phyloP scores from a whole-genome alignment of 2,113 vertebrate species.

The Leucosticte australis region DNA sequence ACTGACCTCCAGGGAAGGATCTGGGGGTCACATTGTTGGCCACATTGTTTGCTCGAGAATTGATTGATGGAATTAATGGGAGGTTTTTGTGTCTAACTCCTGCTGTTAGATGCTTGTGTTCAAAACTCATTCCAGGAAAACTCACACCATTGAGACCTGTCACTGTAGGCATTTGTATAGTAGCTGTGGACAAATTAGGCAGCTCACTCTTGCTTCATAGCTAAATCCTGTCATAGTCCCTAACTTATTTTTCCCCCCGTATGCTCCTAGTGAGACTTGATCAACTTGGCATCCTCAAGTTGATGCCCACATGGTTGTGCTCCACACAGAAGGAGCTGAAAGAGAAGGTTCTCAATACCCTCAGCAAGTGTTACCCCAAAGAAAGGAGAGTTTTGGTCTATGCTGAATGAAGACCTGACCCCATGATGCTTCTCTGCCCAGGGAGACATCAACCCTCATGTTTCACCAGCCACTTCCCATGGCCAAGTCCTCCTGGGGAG shows the following conservation, averaged over 20 bases:
- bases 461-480: not conserved
- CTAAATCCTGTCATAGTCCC: not conserved
- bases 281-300: not conserved
- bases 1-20: not conserved
- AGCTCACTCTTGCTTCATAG: not conserved
- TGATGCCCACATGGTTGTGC: not conserved
- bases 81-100: not conserved
- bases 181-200: not conserved
- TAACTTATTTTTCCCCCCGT: not conserved
- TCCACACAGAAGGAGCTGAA: not conserved
- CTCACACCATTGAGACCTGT: not conserved
- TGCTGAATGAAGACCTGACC: not conserved
- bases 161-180: not conserved
- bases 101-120: not conserved
- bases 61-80: not conserved
- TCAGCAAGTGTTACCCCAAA: not conserved
- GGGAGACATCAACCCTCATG: not conserved
- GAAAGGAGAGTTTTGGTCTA: not conserved
- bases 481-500: not conserved
- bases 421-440: not conserved
- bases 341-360: not conserved
- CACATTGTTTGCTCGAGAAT: not conserved
- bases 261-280: not conserved
- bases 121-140: not conserved
- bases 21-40: not conserved